Evolutionary conservation across 2,113 vertebrate genomes (phyloP), one percentile per base, ranked within the genome.

Genomic region (Pteruthius melanotis): DNA sequence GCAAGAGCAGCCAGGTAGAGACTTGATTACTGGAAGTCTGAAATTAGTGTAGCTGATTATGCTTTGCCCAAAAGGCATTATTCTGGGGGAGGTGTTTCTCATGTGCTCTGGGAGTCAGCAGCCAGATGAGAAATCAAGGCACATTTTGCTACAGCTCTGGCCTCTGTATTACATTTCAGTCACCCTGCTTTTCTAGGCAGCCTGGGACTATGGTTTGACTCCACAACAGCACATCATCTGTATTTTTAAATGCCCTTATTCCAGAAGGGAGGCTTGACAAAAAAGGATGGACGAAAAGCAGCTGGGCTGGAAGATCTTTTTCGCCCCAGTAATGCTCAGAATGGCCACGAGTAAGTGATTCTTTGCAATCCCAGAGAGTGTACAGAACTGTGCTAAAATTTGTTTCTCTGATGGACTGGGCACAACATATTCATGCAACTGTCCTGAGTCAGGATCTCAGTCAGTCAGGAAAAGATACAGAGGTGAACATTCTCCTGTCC

Each of bases 21-120:
- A 78, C 83, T 91, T 91, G 83, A 93, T 96, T 97, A 87, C 84
- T 91, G 82, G 70, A 87, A 94, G 59, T 19, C 82, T 69, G 85
- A 64, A 96, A 94, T 94, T 71, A 93, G 53, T 14, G n/a, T 42
- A 78, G 78, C 87, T 95, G 91, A 95, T 94, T 84, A 89, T 3
- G 7, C 57, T 78, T 57, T 84, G 53, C 50, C 68, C 82, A 84
- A 60, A 56, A 72, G 70, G 74, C 49, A n/a, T 90, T 77, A 83
- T 68, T 87, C 40, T 68, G 64, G 56, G 33, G 72, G 60, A 82
- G 44, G 54, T 65, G 35, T 87, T 94, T 93, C 79, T 87, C 78
- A 27, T 2, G 3, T 1, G 6, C 69, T 52, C 56, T 60, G 49
- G 42, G 14, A 91, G 33, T 52, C 69, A 89, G 74, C 49, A 66